Percentiles rank a stretch among this genome's conserved stretches.
Conservation (phyloP, 2,113 vertebrate species). For the Tachuris rubrigastra region DNA sequence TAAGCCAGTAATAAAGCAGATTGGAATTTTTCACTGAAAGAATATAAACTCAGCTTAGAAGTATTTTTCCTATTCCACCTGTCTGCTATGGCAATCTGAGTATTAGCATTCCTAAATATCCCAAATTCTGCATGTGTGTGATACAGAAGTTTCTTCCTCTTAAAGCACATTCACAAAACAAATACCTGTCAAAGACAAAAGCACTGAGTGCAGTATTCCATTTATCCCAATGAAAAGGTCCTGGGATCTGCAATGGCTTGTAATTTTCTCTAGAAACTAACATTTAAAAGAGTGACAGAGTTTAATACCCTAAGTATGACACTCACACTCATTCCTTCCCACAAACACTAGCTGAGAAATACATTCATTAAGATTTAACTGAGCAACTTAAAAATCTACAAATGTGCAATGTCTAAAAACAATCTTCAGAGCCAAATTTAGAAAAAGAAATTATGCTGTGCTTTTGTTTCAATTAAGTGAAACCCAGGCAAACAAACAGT, state of each 20-base stretch:
- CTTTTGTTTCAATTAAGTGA: neutral
- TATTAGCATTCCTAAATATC: neutral
- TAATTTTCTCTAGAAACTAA: conserved; percentile 11
- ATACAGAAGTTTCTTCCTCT: neutral
- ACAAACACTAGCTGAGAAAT: neutral
- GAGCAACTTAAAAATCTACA: neutral
- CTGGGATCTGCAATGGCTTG: neutral
- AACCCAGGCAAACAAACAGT: neutral
- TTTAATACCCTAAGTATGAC: neutral
- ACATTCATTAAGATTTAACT: neutral
- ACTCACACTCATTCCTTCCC: neutral
- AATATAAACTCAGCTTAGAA: neutral
- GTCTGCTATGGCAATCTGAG: neutral
- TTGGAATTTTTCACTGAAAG: neutral
- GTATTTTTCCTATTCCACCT: neutral
- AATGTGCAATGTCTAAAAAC: neutral
- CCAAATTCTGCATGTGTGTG: neutral
- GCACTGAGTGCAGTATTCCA: neutral
- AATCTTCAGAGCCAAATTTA: neutral
- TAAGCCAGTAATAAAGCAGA: neutral
- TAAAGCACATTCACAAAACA: conserved; percentile 2
- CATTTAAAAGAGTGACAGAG: neutral
- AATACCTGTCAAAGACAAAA: neutral
- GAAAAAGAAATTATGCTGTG: neutral
- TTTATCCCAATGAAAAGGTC: neutral